Evolutionary conservation across 2,797 vertebrate genomes (phyloP), one percentile per base, ranked within the genome.

Genomic region (Cuniculus paca): DNA sequence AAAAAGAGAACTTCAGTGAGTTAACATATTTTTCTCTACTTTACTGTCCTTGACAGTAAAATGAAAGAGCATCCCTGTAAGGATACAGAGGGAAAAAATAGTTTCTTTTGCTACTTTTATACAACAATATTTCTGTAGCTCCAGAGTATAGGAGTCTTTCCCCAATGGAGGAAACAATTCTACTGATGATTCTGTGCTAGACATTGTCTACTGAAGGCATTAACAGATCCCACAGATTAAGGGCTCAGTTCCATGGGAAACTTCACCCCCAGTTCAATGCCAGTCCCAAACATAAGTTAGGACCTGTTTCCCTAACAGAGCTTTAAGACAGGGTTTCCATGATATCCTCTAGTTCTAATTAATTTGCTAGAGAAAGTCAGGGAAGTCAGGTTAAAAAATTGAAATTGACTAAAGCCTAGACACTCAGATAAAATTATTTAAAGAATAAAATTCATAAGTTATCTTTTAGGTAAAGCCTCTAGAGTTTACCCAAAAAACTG

Each of bases 1-100:
- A 72, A 61, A 96, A 16, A 56, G 95, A 95, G 24, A 95, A 95
- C 81, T 3, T 77, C 28, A 84, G 7, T 34, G 9, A 95, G 2
- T 92, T 91, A 90, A 92, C 10, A 92, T 94, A 77, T 13, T 95
- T 4, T 96, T 97, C 2, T 7, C 10, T 13, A 48, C 22, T 48
- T 96, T 80, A 92, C 72, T 74, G 2, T 8, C 0, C 1, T 95
- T 96, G 75, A 7, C 2, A 92, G 82, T 90, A 88, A 6, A 77
- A 75, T 52, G 26, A 77, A 96, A 94, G 20, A 50, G 2, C n/a
- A 89, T 77, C 63, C 22, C 48, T 85, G 1, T 63, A 84, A 80
- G 5, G 4, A 36, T 70, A 19, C 4, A 26, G 19, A 8, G 19
- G 58, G 58, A 19, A 31, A 31, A 34, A 36, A 28, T 28, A 36